Evolutionary conservation across 2,888 invertebrate species (phyloP), one percentile per base, ranked within the genome.

Genomic region (Euzetes globulus): DNA sequence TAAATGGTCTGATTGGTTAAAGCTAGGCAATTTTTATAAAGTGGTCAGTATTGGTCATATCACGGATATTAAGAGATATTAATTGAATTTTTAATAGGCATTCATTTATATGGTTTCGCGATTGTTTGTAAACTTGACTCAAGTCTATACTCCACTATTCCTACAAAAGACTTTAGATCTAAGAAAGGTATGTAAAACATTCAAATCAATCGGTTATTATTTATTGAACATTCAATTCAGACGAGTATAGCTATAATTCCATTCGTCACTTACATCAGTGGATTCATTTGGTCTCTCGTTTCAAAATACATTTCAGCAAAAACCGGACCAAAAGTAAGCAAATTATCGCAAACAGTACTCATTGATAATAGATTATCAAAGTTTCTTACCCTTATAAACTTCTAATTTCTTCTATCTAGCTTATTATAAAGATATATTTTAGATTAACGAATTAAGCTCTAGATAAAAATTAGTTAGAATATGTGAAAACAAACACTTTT

Each of bases 91-190:
- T 55, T 55, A 19, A 52, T 27, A 52, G 58, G 58, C 76, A 15
- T 83, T 88, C 9, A 85, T 93, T 68, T 94, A 95, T 82, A 93
- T 94, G 82, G 88, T 90, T 71, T 90, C 92, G 17, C 87, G 94
- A 77, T 84, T 95, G 37, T 92, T 91, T 83, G 90, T 92, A 81
- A 94, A 93, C 76, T 84, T 94, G 60, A 90, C 91, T 76, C 88
- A 94, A 79, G 90, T 94, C 1, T 95, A 94, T 82, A 88, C 94
- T 79, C 93, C 94, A 0, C 85, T 94, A 79, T 95, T 92, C 82
- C 85, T 94, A 74, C 90, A 91, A 79, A 85, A 86, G 78, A 83
- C 85, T 17, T 81, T 86, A 22, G 78, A 83, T n/a, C 79, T 84
- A 37, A 80, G 82, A 29, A 88, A 89, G 47, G 88, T 91, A 80